Evolutionary conservation across 2,113 vertebrate genomes (phyloP), one percentile per base, ranked within the genome.

Genomic region (Gasterosteus aculeatus): DNA sequence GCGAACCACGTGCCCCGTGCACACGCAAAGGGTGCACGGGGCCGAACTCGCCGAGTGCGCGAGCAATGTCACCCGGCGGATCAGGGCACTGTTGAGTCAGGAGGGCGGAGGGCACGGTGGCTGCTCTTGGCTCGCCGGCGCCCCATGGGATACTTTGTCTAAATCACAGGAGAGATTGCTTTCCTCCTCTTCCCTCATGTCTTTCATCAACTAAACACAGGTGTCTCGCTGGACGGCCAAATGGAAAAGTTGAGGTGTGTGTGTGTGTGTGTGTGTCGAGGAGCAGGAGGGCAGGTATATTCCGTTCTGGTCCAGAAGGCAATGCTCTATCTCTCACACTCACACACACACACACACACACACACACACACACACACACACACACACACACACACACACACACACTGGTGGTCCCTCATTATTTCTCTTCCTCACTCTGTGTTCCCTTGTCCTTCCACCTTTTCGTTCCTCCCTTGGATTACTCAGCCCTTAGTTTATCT

Each of bases 161-260:
- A 76, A 82, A 86, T 86, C 86, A 85, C 72, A 64, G 67, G 65
- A 65, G 72, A 71, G 60, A 86, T 75, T 64, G 72, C 81, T 83
- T 72, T 60, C 61, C 51, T 42, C 42, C 66, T 63, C 76, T 68
- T 49, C 56, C 53, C 47, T 41, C 26, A 2, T 41, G 51, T 66
- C 60, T 86, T 77, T 83, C 77, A 77, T 84, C 78, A 84, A 68
- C 83, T 71, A 41, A 87, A 78, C 73, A 53, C 65, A 16, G 26
- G 49, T 49, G 58, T 72, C 33, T 71, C 7, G 7, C 35, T 49
- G 57, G 29, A 42, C 16, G 26, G 60, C 63, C 63, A 76, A 77
- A 82, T 64, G 65, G 72, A 74, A 84, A 82, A 64, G 72, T 44
- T 57, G 68, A 60, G 51, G 51, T 41, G 61, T 53, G 57, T 54